phyloP scores from a whole-genome alignment of 1,140 invertebrate species.

The Chrysopa pallens region DNA sequence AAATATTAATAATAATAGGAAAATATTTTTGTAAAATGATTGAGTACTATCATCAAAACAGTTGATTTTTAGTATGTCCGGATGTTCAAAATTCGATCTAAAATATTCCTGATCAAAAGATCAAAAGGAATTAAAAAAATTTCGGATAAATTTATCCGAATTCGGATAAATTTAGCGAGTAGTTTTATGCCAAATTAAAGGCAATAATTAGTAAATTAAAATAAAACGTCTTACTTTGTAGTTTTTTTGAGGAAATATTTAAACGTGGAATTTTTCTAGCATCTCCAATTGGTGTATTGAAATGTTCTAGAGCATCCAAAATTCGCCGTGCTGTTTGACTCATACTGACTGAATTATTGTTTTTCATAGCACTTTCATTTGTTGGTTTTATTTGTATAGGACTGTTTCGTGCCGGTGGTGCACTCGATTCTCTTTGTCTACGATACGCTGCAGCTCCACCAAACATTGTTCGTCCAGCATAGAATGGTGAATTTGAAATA shows the following conservation, averaged over 20 bases:
- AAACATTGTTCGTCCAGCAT: constrained; percentile 59
- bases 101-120: no score
- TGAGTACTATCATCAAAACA: no score
- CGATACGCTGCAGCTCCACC: constrained; percentile 54
- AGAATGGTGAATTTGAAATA: constrained; percentile 51
- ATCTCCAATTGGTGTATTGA: constrained; percentile 51
- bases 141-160: no score
- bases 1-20: no score
- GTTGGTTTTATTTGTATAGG: constrained; percentile 16
- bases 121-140: no score
- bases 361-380: constrained; percentile 6
- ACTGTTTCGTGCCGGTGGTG: constrained; percentile 6
- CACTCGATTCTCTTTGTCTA: constrained; percentile 23
- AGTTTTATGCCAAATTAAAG: no score
- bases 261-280: constrained; percentile 46
- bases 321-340: constrained; percentile 46
- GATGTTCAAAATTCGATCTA: no score
- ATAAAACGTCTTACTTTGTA: constrained; percentile 4
- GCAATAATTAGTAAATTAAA: no score
- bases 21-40: no score
- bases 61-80: no score
- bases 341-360: constrained; percentile 3
- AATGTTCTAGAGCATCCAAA: constrained; percentile 50
- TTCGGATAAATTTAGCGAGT: no score
- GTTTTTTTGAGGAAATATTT: constrained; percentile 10